Evolutionary conservation across 1,140 invertebrate species (phyloP).

Genomic region (Polyergus mexicanus): DNA sequence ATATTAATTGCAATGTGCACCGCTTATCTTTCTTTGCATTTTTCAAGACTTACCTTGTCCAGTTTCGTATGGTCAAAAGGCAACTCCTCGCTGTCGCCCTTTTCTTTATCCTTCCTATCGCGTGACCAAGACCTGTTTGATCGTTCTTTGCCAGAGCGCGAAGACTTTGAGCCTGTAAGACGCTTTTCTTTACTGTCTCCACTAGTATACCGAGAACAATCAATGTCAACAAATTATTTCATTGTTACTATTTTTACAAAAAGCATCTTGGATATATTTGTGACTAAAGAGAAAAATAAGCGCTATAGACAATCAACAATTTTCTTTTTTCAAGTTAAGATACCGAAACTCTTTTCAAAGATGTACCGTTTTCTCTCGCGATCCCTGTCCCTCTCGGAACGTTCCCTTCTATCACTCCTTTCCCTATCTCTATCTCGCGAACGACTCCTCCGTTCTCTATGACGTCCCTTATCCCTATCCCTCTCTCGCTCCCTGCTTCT

Average conservation of each 20-base stretch:
- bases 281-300: neutral
- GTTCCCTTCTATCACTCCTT: slow-evolving; percentile 77
- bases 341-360: neutral
- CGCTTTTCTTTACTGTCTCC: slow-evolving; percentile 87
- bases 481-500: slow-evolving; percentile 88
- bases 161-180: slow-evolving; percentile 85
- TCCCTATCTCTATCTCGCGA: slow-evolving; percentile 78
- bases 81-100: slow-evolving; percentile 87
- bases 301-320: neutral
- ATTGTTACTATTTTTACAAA: neutral
- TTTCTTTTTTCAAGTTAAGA: neutral
- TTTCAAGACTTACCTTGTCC: slow-evolving; percentile 88
- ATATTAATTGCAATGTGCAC: slow-evolving; percentile 46
- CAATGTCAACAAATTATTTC: slow-evolving; percentile 70
- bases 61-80: slow-evolving; percentile 91
- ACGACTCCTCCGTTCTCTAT: slow-evolving; percentile 82
- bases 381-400: slow-evolving; percentile 80
- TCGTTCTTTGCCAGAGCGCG: slow-evolving; percentile 84
- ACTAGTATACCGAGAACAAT: slow-evolving; percentile 81
- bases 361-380: slow-evolving; percentile 80
- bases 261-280: slow-evolving; percentile 31
- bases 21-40: neutral
- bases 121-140: slow-evolving; percentile 84
- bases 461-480: slow-evolving; percentile 86
- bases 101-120: slow-evolving; percentile 86